Evolutionary conservation across 2,888 invertebrate species (phyloP), one percentile per base, ranked within the genome.

Genomic region (Caenorhabditis sp.): DNA sequence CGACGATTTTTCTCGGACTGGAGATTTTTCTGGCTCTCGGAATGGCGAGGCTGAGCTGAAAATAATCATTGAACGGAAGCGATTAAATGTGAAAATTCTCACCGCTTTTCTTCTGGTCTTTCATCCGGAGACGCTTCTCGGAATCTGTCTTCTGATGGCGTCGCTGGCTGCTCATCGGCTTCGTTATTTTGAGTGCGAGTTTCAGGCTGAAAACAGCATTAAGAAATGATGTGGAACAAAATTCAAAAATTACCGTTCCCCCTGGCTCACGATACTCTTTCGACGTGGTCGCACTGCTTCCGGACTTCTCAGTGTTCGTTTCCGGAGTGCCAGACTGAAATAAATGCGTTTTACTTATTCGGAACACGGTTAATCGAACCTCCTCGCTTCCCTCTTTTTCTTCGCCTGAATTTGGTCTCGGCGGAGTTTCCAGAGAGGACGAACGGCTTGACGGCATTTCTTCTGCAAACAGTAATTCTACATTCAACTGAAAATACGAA

Each of bases 371-470:
- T n/a, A n/a, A n/a, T n/a, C n/a, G n/a, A n/a, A n/a, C n/a, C n/a
- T n/a, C n/a, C n/a, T n/a, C n/a, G 43, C 15, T 17, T 43, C 15
- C 3, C 20, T 24, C 11, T 6, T 8, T 13, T 17, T 41, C 50
- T n/a, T 50, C 24, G 1, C 30, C 22, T 5, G 37, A 27, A 0
- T 15, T 50, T 27, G n/a, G 30, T 2, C 24, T 15, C 15, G 48
- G 22, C 0, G 50, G 41, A 24, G 39, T 22, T 27, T 41, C 56
- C 7, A 50, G 50, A 11, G 66, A 65, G 2, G 37, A 35, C 1
- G 65, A 65, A 4, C 65, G 53, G 20, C 65, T 55, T 8, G 63
- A 63, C 41, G 63, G 35, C 52, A 53, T n/a, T n/a, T 37, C 35
- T 46, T 45, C 15, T 30, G 30, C 17, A 6, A n/a, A n/a, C n/a